Evolutionary conservation across 2,113 vertebrate genomes (phyloP).

Genomic region (Corynorhinus townsendii): DNA sequence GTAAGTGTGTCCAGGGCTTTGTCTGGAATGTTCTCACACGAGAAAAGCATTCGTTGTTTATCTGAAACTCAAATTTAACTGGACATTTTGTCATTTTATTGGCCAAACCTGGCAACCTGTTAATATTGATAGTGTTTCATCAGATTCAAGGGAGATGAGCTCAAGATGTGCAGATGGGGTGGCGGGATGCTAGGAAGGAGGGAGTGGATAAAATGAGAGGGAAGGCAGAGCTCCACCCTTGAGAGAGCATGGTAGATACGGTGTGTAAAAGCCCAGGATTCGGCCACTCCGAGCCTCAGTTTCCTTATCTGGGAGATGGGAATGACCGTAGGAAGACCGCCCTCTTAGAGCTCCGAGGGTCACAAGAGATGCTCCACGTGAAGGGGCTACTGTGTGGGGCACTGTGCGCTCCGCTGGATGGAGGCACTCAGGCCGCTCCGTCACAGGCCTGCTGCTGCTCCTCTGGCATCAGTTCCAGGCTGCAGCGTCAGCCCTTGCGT

Average conservation of each 20-base stretch:
- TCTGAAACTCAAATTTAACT: not conserved
- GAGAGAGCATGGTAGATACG: not conserved
- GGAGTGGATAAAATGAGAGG: no score
- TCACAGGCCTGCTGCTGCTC: not conserved
- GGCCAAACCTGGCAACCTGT: not conserved
- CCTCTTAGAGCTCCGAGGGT: no score
- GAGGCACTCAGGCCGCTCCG: not conserved
- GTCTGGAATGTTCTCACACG: not conserved
- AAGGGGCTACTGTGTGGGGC: not conserved
- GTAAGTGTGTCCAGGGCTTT: not conserved
- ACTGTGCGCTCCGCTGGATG: rapidly evolving
- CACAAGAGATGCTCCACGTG: not conserved
- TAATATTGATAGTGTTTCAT: not conserved
- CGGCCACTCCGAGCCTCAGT: not conserved
- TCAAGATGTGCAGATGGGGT: not conserved
- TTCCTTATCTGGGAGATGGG: not conserved
- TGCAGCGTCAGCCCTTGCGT: rapidly evolving
- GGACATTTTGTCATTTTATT: not conserved
- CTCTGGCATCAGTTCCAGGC: no score
- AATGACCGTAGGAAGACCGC: rapidly evolving
- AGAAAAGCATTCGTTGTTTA: not conserved
- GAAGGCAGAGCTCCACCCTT: no score
- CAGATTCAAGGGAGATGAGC: not conserved
- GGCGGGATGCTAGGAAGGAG: not conserved
- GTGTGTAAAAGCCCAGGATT: not conserved